These are phyloP conservation scores for Stenchaetothrips biformis DNA, from an alignment of 2,888 invertebrate species.

Conservation along the genomic window DNA sequence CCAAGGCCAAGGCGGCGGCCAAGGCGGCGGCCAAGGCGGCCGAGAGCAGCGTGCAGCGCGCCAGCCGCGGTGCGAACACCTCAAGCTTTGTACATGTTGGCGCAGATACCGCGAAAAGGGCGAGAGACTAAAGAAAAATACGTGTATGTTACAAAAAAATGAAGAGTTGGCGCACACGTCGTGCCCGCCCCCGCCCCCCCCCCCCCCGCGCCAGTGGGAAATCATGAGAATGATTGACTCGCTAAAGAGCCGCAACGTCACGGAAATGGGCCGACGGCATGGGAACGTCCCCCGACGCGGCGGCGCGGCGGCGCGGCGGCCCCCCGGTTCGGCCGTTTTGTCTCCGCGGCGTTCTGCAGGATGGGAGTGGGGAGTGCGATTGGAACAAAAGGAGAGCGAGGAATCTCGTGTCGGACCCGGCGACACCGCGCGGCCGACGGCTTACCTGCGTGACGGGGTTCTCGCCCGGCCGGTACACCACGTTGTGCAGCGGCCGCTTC, in stretches of 20 bases:
- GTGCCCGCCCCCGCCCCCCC: not conserved
- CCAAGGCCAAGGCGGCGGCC: not conserved
- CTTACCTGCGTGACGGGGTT: conserved; percentile 85
- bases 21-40: not conserved
- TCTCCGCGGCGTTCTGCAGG: too few relatives aligned
- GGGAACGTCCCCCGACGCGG: too few relatives aligned
- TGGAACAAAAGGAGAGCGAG: too few relatives aligned
- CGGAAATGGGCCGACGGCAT: too few relatives aligned
- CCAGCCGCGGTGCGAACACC: not conserved
- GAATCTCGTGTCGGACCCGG: too few relatives aligned
- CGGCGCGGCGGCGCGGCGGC: too few relatives aligned
- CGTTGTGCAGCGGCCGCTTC: conserved; percentile 82
- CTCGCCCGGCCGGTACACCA: conserved; percentile 83
- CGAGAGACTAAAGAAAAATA: conserved; percentile 25
- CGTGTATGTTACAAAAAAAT: not conserved
- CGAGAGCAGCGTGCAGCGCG: not conserved
- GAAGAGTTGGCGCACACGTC: not conserved
- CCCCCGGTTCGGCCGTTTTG: too few relatives aligned
- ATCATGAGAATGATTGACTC: too few relatives aligned
- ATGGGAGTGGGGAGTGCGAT: too few relatives aligned
- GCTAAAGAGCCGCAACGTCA: too few relatives aligned
- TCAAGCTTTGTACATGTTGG: conserved; percentile 24
- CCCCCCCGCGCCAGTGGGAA: too few relatives aligned
- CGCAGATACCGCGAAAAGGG: conserved; percentile 11
- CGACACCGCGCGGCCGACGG: too few relatives aligned